Conservation (phyloP, 2,113 vertebrate genomes). For the Dendropsophus ebraccatus region DNA sequence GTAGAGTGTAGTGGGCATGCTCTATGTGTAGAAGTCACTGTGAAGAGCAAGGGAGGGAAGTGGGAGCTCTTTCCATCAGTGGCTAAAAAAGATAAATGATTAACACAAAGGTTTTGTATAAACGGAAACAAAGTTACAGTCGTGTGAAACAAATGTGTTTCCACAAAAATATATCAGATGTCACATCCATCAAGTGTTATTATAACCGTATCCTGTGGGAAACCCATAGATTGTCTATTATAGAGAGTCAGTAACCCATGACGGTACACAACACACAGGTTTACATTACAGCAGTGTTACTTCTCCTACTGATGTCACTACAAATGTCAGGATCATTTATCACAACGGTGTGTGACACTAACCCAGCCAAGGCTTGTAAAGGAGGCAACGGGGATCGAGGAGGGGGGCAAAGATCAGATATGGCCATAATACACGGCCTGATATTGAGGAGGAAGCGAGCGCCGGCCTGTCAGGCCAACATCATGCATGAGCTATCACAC, state of each 20-base stretch:
- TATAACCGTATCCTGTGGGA: background rate
- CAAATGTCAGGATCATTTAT: background rate
- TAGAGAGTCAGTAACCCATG: background rate
- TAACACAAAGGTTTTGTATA: no score
- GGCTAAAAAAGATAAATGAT: no score
- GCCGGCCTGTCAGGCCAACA: no score
- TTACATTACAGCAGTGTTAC: background rate
- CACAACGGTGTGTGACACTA: background rate
- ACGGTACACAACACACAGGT: background rate
- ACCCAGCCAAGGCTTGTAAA: background rate
- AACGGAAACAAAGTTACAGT: no score
- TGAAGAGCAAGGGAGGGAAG: no score
- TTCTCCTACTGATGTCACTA: background rate
- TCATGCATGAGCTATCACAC: no score
- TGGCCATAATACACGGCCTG: no score
- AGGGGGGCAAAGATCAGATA: no score
- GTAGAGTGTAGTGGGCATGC: no score
- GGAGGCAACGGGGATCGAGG: background rate
- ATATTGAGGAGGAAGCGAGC: no score
- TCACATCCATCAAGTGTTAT: background rate
- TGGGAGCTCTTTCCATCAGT: no score
- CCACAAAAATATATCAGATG: background rate
- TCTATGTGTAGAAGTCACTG: no score
- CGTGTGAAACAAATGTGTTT: background rate
- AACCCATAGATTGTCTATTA: background rate